Base-by-base conservation (phyloP, 1,140 invertebrate species). In the Mercenaria mercenaria region DNA sequence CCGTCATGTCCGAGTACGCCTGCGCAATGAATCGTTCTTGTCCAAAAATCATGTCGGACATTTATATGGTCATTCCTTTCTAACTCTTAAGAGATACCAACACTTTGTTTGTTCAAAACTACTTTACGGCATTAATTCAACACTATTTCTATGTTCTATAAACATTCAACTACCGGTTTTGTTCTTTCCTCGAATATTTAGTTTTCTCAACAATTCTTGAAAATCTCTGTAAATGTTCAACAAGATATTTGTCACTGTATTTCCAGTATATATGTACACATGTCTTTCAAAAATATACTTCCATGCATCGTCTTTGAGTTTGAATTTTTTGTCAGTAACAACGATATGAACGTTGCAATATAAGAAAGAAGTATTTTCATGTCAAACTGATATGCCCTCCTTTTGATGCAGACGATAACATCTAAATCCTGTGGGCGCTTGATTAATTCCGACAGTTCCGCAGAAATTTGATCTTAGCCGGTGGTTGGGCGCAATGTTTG, bases 391-490 rank as follows among this genome's bases (percentile, higher is more conserved):
- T 88, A 88, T 88, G 86, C 86, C 76, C 29, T 88, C 59, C 74
- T 80, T 88, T 80, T 88, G 86, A 88, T 88, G 77, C 61, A 37
- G 76, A 88, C 34, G 86, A 88, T 88, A 88, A 77, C 37, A 88
- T 88, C 77, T 69, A n/a, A 37, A 43, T 88, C 15, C 64, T 56
- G 29, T 67, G 74, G 76, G 72, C 74, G 76, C 85, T 87, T 87
- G 85, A 88, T 79, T 88, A 69, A 61, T 88, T 81, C 59, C 86
- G 56, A 88, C 76, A 77, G 86, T 81, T 88, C 59, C 61, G 76
- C 77, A 47, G 86, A 72, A 88, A 88, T 41, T 61, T 61, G 77
- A 88, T 59, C 56, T 52, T 11, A 69, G 72, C 37, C 84, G 56
- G 84, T 87, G 74, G 84, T 87, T 67, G 84, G 67, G 67, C 32